phyloP scores from a whole-genome alignment of 2,797 vertebrate genomes.

The Notolabrus celidotus region DNA sequence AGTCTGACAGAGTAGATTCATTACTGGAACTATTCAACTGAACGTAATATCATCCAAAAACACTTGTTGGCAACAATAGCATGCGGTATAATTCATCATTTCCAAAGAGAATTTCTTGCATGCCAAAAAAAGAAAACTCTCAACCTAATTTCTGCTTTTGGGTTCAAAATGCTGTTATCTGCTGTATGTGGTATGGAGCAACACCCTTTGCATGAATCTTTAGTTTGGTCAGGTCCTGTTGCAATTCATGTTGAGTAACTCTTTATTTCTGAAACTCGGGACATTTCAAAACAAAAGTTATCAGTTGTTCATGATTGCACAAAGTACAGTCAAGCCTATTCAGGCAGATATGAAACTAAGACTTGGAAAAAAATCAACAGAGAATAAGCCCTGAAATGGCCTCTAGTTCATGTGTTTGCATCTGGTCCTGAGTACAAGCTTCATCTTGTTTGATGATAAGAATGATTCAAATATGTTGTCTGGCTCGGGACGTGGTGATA shows the following conservation, averaged over 20 bases:
- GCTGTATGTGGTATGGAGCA: too few species aligned
- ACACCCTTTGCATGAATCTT: too few species aligned
- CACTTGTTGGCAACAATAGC: too few species aligned
- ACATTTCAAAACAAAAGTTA: slow-evolving; percentile 13
- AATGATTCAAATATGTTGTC: slow-evolving; percentile 21
- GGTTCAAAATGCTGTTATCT: neutral
- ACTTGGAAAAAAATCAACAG: neutral
- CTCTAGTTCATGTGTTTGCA: too few species aligned
- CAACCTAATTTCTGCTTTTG: neutral
- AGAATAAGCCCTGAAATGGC: neutral
- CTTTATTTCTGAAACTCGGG: neutral
- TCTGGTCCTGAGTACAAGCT: slow-evolving; percentile 40
- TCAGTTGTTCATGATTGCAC: neutral
- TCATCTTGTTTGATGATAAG: slow-evolving; percentile 46
- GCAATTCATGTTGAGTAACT: slow-evolving; percentile 12
- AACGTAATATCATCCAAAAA: too few species aligned
- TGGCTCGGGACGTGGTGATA: slow-evolving; percentile 25
- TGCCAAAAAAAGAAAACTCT: too few species aligned
- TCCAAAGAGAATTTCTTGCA: neutral
- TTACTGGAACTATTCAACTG: too few species aligned
- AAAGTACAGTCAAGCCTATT: slow-evolving; percentile 16
- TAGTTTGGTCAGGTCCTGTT: too few species aligned
- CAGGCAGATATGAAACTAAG: neutral
- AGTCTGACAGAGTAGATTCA: too few species aligned
- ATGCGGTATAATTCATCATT: too few species aligned